Evolutionary conservation across 2,113 vertebrate species (phyloP), one percentile per base, ranked within the genome.

Genomic region (Hydrolagus affinis): DNA sequence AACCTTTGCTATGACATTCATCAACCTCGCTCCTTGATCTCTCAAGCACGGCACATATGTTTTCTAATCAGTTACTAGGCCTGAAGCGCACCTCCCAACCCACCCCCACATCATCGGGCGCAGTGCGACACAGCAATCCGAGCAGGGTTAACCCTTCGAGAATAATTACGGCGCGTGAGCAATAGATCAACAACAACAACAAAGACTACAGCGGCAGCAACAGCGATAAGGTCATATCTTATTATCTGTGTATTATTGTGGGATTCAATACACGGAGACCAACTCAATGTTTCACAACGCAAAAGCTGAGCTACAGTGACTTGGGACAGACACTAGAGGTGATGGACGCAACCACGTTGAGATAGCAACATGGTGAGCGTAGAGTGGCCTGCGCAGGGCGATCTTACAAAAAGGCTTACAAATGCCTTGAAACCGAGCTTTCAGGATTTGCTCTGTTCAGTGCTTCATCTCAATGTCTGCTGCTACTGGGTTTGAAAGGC

Each of bases 1-100:
- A 94, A 90, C 92, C 92, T 94, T 91, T 93, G 91, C 94, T 92
- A 91, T 91, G 92, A 93, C 94, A 95, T 96, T 95, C 94, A 98
- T 98, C 95, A 97, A 94, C 93, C 94, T 93, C 91, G 93, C 92
- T 94, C 93, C 95, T 98, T 98, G 97, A 98, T 98, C 96, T 97
- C 91, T 96, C 93, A 96, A 95, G 95, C 96, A 96, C 93, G 95
- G 96, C 96, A 94, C 92, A 94, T 93, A 94, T 95, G 90, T 89
- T 94, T 95, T 92, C 92, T 95, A 95, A 97, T 95, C 95, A 94
- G 92, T 90, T 91, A 89, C 93, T 89, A 92, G 90, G 88, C 90
- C 90, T 94, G 90, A 90, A 91, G 91, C 91, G 93, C 89, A 91
- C 91, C 87, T 91, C 91, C 93, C 93, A 94, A 93, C 93, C 92